These are phyloP conservation scores for Vulpes lagopus DNA, from an alignment of 2,113 vertebrate species.

Conservation along the genomic window DNA sequence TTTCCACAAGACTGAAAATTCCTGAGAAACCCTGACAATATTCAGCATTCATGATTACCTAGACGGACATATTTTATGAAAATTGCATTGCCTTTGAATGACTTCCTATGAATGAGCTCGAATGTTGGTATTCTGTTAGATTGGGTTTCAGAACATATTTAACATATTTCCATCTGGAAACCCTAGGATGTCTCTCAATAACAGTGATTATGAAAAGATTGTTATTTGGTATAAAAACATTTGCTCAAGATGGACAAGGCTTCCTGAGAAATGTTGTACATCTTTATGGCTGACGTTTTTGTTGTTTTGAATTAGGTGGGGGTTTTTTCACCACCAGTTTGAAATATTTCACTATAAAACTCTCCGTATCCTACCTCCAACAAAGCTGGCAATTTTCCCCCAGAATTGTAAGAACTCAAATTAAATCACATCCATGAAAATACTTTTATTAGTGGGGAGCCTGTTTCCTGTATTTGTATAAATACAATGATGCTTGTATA, in stretches of 20 bases:
- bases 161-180: conserved; percentile 88
- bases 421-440: conserved; percentile 78
- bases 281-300: conserved; percentile 87
- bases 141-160: conserved; percentile 89
- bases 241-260: conserved; percentile 85
- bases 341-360: conserved; percentile 85
- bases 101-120: conserved; percentile 87
- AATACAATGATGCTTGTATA: conserved; percentile 76
- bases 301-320: conserved; percentile 86
- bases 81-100: conserved; percentile 87
- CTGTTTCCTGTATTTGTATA: conserved; percentile 74
- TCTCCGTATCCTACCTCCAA: conserved; percentile 84
- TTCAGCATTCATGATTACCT: conserved; percentile 88
- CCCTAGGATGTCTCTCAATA: conserved; percentile 86
- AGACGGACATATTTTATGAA: conserved; percentile 87
- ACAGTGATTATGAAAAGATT: conserved; percentile 85
- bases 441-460: conserved; percentile 77
- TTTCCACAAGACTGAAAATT: conserved; percentile 87
- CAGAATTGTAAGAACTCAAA: conserved; percentile 77
- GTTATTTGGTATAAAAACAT: conserved; percentile 89
- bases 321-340: conserved; percentile 76
- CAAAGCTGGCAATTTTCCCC: conserved; percentile 76
- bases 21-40: conserved; percentile 88
- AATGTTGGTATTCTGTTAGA: conserved; percentile 88
- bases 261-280: conserved; percentile 88